Percentiles rank a stretch among this genome's conserved stretches.
Conservation (phyloP, 1,140 invertebrate genomes). For the Bemisia tabaci region DNA sequence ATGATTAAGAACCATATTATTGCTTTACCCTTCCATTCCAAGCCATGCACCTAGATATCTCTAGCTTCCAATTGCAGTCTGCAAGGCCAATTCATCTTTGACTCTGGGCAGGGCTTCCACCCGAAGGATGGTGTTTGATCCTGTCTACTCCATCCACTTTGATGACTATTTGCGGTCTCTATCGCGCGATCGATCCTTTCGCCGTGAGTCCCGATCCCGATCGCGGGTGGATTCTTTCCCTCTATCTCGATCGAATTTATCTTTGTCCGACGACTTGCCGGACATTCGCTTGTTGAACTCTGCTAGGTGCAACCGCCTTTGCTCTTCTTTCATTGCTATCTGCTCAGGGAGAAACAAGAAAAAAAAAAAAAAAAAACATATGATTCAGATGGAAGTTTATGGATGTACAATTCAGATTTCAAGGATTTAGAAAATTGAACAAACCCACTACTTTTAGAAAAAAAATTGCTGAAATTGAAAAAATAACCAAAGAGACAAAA, state of each 20-base stretch:
- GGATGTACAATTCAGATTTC: background rate
- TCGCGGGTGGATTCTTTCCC: background rate
- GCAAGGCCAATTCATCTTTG: background rate
- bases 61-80: too few species aligned
- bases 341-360: conserved; percentile 30
- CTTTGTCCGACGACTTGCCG: background rate
- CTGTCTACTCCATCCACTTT: background rate
- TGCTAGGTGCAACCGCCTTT: conserved; percentile 67
- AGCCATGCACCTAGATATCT: too few species aligned
- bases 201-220: background rate
- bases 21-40: background rate
- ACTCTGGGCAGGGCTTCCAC: background rate
- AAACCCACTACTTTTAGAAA: background rate
- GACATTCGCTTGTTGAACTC: conserved; percentile 53
- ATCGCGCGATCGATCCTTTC: background rate
- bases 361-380: conserved; percentile 2
- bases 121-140: background rate
- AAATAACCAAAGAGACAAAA: conserved; percentile 9
- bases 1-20: background rate
- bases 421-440: background rate
- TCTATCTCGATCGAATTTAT: background rate
- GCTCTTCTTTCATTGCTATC: conserved; percentile 77
- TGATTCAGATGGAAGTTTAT: background rate
- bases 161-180: background rate
- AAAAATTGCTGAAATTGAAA: conserved; percentile 1